Evolutionary conservation across 2,113 vertebrate species (phyloP).

Genomic region (Hydropotes inermis): DNA sequence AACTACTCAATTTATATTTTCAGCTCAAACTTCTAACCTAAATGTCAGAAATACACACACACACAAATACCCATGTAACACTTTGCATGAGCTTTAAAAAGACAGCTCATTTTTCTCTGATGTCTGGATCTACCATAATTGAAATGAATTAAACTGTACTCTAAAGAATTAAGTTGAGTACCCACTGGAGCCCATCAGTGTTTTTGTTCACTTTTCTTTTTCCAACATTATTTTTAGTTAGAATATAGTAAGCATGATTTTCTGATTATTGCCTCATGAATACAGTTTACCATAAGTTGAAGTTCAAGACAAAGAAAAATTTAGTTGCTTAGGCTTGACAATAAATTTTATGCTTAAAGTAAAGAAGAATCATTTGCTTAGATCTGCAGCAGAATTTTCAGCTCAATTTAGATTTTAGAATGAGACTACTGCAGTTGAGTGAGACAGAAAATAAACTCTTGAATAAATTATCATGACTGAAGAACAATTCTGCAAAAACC

Average conservation of each 20-base stretch:
- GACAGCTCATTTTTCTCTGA: not conserved
- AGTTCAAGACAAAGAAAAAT: not conserved
- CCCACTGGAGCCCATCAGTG: rapidly evolving
- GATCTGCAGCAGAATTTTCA: not conserved
- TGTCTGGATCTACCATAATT: not conserved
- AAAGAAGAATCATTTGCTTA: not conserved
- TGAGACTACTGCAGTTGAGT: not conserved
- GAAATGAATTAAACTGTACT: not conserved
- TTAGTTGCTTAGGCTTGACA: not conserved
- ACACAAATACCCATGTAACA: not conserved
- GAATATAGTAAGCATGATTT: not conserved
- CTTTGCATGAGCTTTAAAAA: not conserved
- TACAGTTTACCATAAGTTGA: not conserved
- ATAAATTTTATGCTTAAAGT: not conserved
- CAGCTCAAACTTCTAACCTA: not conserved
- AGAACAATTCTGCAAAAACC: not conserved
- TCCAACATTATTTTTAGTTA: not conserved
- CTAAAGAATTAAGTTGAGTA: not conserved
- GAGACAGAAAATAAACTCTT: not conserved
- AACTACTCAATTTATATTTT: not conserved
- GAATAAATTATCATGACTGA: not conserved
- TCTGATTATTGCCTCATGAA: not conserved
- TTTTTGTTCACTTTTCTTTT: not conserved
- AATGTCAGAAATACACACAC: not conserved
- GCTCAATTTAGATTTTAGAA: not conserved